phyloP scores from a whole-genome alignment of 2,113 vertebrate genomes.

The Australoheros scitulus region DNA sequence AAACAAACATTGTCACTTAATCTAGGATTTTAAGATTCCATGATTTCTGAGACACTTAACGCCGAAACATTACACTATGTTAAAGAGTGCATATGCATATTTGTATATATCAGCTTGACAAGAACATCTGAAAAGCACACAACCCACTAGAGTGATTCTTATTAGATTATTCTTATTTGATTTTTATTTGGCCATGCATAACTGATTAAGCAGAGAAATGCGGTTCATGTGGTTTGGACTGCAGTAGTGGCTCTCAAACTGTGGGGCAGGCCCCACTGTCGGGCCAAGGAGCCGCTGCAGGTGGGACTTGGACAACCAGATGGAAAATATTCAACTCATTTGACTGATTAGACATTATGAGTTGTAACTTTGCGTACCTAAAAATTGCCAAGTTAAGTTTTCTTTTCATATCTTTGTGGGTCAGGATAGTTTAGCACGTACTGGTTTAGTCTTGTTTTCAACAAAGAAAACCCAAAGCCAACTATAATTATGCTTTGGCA shows the following conservation, averaged over 20 bases:
- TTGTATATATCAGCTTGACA: background rate
- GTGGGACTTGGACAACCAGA: background rate
- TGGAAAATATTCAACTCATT: background rate
- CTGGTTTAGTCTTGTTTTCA: background rate
- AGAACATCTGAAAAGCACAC: conserved; percentile 2
- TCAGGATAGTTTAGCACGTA: background rate
- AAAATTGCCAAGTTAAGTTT: background rate
- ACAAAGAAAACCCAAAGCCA: background rate
- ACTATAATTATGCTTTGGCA: background rate
- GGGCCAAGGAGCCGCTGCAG: background rate
- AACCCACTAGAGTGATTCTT: background rate
- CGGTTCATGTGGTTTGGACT: background rate
- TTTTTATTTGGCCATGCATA: background rate
- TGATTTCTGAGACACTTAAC: background rate
- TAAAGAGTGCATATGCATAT: background rate
- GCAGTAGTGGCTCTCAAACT: conserved; percentile 4
- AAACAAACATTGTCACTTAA: background rate
- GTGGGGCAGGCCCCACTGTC: too few species aligned
- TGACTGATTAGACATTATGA: background rate
- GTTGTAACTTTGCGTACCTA: background rate
- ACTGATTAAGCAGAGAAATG: background rate
- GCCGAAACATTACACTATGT: background rate
- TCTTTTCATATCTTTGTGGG: background rate
- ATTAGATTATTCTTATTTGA: background rate
- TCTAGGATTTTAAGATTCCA: background rate